Base-by-base conservation (phyloP, 2,888 invertebrate species). In the Lacanobia wlatinum region DNA sequence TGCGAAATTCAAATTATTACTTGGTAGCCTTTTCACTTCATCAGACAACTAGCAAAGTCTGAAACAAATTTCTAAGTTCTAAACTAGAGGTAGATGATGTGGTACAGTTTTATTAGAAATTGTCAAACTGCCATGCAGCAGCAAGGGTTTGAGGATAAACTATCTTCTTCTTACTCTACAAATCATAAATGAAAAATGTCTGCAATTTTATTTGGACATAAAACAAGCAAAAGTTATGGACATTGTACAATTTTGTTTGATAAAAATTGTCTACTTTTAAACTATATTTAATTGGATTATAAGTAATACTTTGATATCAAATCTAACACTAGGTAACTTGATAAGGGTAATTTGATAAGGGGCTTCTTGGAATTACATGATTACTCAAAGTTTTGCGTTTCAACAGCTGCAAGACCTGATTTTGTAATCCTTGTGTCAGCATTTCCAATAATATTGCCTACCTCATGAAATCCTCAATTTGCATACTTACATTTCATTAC, bases 391-490 rank as follows among this genome's bases (percentile, higher is more conserved):
- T 58, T 50, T 56, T 52, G 50, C 14, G 9, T 67, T 70, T 55
- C 16, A 55, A 48, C 56, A 70, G 56, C 18, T 53, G 16, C n/a
- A 70, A 72, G 69, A 70, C 72, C 67, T 63, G 40, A 52, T 77
- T 76, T 67, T 48, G 55, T 21, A 73, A 73, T 50, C 10, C n/a
- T 56, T 80, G 77, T 76, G 76, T 85, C 74, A 83, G 81, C 83
- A 80, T 58, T 69, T 80, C 67, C 55, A 78, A 73, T 70, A 66
- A 70, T 72, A 69, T 68, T 82, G 67, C 56, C 71, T 64, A 71
- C 70, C 50, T 65, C 67, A 76, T 72, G 64, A 59, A 73, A 69
- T 65, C 40, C 53, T 62, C 46, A 64, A 84, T 70, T 71, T 64
- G 59, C 53, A 68, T 59, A 58, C 34, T 34, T 34, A 34, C 34